A percentile compares a stretch with the other conserved stretches of the same genome.
phyloP scores from a whole-genome alignment of 2,797 vertebrate species.

The Squalus acanthias region DNA sequence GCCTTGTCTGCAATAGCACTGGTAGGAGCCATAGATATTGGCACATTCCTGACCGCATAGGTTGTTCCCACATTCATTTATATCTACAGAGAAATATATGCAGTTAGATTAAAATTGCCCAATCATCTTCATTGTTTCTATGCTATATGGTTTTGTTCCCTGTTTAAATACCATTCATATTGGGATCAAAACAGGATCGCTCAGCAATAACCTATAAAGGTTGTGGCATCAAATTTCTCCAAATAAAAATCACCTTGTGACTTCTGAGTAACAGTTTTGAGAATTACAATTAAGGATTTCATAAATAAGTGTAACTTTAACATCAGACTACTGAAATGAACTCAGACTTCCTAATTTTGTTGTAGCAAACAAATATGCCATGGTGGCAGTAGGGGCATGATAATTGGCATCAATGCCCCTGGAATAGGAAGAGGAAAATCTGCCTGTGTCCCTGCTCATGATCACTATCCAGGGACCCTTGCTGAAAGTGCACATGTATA shows the following conservation, averaged over 20 bases:
- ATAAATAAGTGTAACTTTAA: neutral
- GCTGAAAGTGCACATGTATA: neutral
- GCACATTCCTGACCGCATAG: slow-evolving; percentile 93
- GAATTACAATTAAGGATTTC: neutral
- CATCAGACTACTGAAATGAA: neutral
- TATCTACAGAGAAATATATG: slow-evolving; percentile 60
- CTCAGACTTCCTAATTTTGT: neutral
- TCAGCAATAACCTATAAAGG: neutral
- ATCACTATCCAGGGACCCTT: neutral
- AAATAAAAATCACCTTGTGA: neutral
- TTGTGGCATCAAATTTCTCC: neutral
- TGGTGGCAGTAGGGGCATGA: neutral
- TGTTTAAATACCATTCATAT: neutral
- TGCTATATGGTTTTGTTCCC: neutral
- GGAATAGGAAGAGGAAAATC: neutral
- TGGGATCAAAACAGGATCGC: neutral
- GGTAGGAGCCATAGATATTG: slow-evolving; percentile 94
- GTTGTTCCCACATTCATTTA: slow-evolving; percentile 80
- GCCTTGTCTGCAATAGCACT: slow-evolving; percentile 91
- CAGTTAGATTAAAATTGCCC: neutral
- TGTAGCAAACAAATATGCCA: neutral
- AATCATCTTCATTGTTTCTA: neutral
- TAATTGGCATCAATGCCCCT: neutral
- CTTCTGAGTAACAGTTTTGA: neutral
- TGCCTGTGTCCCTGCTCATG: neutral